Evolutionary conservation across 2,888 invertebrate genomes (phyloP).

Genomic region (Pedicia rivosa): DNA sequence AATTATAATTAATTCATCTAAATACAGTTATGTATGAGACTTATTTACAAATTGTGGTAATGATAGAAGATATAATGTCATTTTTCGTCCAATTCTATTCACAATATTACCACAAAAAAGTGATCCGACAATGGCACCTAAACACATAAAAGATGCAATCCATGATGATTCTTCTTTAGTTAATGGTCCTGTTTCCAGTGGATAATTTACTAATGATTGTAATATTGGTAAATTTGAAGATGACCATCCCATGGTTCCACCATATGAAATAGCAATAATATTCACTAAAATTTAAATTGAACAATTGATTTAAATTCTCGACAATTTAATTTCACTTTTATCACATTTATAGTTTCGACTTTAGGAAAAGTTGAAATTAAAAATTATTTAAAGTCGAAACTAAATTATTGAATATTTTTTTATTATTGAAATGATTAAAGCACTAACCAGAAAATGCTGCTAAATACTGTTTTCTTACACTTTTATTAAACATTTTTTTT

Average conservation of each 20-base stretch:
- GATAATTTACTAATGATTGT: conserved; percentile 3
- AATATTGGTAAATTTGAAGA: conserved; percentile 5
- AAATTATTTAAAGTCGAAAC: no score
- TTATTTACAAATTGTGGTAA: conserved; percentile 2
- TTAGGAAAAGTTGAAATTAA: no score
- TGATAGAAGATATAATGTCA: neutral
- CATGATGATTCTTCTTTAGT: conserved; percentile 2
- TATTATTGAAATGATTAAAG: neutral
- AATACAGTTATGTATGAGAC: neutral
- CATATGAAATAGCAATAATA: conserved; percentile 4
- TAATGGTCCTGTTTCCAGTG: conserved; percentile 5
- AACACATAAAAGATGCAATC: conserved; percentile 4
- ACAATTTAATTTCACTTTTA: no score
- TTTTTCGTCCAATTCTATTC: conserved; percentile 6
- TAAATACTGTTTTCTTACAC: conserved; percentile 21
- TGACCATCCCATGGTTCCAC: conserved; percentile 7
- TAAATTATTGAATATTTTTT: neutral
- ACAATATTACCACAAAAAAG: conserved; percentile 6
- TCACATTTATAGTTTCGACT: no score
- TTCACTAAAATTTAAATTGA: no score
- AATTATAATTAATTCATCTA: neutral
- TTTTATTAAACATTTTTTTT: conserved; percentile 12
- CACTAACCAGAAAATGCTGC: conserved; percentile 24
- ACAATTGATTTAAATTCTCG: no score
- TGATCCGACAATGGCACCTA: conserved; percentile 7